A percentile compares a stretch with the other conserved stretches of the same genome.
These are phyloP conservation scores for Alca torda DNA, from an alignment of 2,797 vertebrate species.

Conservation along the genomic window DNA sequence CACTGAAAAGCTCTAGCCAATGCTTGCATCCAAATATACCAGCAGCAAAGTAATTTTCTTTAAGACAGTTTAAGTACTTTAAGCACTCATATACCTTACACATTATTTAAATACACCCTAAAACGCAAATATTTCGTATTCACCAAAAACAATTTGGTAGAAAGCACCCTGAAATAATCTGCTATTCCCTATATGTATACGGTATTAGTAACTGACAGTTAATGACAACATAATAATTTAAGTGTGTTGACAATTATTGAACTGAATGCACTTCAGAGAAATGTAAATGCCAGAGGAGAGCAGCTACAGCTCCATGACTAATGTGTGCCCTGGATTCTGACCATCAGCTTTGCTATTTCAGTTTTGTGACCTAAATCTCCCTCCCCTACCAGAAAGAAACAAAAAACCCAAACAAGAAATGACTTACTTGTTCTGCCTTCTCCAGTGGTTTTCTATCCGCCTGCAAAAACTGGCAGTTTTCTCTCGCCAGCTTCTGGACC, in stretches of 20 bases:
- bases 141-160: background rate
- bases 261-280: constrained; percentile 4
- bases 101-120: background rate
- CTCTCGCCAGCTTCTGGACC: constrained; percentile 92
- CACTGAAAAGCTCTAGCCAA: background rate
- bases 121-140: background rate
- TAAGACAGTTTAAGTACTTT: background rate
- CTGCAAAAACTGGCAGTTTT: constrained; percentile 88
- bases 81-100: background rate
- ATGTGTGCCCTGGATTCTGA: constrained; percentile 46
- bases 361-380: constrained; percentile 39
- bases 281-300: constrained; percentile 27
- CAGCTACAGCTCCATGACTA: constrained; percentile 19
- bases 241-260: background rate
- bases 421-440: constrained; percentile 80
- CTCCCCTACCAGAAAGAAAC: constrained; percentile 25
- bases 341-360: constrained; percentile 37
- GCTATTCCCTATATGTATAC: background rate
- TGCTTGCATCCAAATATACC: background rate
- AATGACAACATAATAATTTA: constrained; percentile 18
- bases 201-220: background rate
- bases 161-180: background rate
- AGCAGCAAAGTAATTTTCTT: background rate
- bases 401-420: constrained; percentile 46
- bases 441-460: constrained; percentile 81